A percentile compares a stretch with the other conserved stretches of the same genome.
phyloP scores from a whole-genome alignment of 2,888 invertebrate species.

The Orthosia gothica region DNA sequence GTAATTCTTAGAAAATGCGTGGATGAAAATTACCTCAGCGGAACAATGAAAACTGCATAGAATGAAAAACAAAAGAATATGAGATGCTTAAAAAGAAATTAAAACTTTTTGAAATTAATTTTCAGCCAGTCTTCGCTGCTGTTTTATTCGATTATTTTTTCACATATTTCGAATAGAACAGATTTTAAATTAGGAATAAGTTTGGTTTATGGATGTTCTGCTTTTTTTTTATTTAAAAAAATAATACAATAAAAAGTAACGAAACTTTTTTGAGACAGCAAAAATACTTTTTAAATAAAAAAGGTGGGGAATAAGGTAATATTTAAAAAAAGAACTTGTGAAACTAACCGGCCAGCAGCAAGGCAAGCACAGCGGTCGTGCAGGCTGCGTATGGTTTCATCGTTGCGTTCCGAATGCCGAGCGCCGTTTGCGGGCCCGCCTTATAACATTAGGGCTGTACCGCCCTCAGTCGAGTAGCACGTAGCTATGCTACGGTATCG shows the following conservation, averaged over 20 bases:
- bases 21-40: neutral
- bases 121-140: conserved; percentile 28
- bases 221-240: neutral
- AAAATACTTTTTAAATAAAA: neutral
- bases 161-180: neutral
- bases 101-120: neutral
- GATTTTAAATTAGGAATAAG: neutral
- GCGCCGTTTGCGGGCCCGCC: conserved; percentile 73
- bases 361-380: conserved; percentile 78
- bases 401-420: conserved; percentile 82
- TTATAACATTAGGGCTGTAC: conserved; percentile 80
- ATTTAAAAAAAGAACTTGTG: conserved; percentile 52
- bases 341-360: conserved; percentile 85
- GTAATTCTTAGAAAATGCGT: neutral
- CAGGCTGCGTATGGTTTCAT: conserved; percentile 82
- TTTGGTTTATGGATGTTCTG: accelerated
- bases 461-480: conserved; percentile 73
- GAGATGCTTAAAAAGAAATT: conserved; percentile 15
- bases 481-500: conserved; percentile 61
- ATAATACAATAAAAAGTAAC: neutral
- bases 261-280: neutral
- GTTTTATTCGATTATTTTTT: neutral
- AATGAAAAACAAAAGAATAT: neutral
- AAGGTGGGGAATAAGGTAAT: conserved; percentile 17
- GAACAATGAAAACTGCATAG: conserved; percentile 6